Percentiles rank a stretch among this genome's conserved stretches.
Evolutionary conservation across 2,113 vertebrate species (phyloP).

Genomic region (Bos taurus): DNA sequence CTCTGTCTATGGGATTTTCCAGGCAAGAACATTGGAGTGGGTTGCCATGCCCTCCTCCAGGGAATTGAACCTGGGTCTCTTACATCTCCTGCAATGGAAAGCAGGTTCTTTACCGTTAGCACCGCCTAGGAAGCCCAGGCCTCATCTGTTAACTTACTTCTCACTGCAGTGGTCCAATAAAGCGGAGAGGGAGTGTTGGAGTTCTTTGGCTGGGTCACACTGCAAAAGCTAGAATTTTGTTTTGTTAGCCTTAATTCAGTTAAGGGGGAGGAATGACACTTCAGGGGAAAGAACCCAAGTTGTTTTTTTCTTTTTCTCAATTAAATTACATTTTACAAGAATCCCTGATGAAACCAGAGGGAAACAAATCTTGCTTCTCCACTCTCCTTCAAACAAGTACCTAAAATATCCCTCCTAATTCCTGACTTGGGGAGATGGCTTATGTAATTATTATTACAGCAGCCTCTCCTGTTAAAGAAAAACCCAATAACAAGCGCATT

Average conservation of each 20-base stretch:
- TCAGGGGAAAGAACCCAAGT: neutral
- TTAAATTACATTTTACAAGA: slow-evolving; percentile 54
- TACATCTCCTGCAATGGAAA: neutral
- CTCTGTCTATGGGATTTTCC: neutral
- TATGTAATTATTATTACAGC: neutral
- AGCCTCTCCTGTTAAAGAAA: neutral
- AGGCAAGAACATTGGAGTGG: neutral
- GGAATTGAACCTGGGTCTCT: neutral
- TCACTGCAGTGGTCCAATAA: neutral
- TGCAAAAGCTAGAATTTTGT: neutral
- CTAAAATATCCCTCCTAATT: neutral
- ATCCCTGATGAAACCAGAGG: neutral
- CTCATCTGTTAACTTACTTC: neutral
- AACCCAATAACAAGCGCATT: neutral
- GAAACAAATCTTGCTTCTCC: neutral
- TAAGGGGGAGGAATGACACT: slow-evolving; percentile 25
- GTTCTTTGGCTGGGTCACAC: neutral
- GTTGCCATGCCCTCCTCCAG: neutral
- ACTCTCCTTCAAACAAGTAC: neutral
- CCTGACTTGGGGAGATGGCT: neutral
- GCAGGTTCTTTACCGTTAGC: neutral
- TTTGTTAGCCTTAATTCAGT: slow-evolving; percentile 42
- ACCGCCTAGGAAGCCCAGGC: neutral
- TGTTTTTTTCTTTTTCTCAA: neutral
- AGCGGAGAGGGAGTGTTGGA: neutral